phyloP scores from a whole-genome alignment of 1,140 invertebrate species.

The Lepeophtheirus salmonis region DNA sequence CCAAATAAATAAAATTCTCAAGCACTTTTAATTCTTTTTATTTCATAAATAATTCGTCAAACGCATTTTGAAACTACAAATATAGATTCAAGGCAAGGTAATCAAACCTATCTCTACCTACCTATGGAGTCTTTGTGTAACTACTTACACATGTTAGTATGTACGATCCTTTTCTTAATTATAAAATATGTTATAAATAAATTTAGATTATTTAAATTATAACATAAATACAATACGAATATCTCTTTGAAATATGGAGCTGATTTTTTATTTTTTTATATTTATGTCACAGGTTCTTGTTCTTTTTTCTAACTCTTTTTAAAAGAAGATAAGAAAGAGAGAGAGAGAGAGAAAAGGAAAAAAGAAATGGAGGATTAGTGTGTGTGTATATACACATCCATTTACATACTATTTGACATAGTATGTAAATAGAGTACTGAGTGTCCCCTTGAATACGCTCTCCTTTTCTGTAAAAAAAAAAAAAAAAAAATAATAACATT shows the following conservation, averaged over 20 bases:
- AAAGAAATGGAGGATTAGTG: no score
- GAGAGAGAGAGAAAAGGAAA: background rate
- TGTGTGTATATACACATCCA: no score
- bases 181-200: constrained; percentile 1
- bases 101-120: background rate
- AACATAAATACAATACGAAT: background rate
- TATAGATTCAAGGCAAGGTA: background rate
- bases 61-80: background rate
- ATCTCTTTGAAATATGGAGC: background rate
- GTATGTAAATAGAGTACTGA: no score
- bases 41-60: background rate
- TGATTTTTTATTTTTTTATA: background rate
- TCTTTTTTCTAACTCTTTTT: no score
- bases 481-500: no score
- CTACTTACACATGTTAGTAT: no score
- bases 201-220: background rate
- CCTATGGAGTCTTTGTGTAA: background rate
- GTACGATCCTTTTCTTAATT: background rate
- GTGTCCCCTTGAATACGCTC: no score
- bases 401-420: no score
- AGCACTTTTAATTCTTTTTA: background rate
- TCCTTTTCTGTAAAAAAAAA: no score
- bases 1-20: background rate
- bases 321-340: background rate
- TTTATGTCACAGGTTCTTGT: background rate